A percentile compares a stretch with the other conserved stretches of the same genome.
phyloP scores from a whole-genome alignment of 2,797 vertebrate species.

The Brachyrhaphis roseni region DNA sequence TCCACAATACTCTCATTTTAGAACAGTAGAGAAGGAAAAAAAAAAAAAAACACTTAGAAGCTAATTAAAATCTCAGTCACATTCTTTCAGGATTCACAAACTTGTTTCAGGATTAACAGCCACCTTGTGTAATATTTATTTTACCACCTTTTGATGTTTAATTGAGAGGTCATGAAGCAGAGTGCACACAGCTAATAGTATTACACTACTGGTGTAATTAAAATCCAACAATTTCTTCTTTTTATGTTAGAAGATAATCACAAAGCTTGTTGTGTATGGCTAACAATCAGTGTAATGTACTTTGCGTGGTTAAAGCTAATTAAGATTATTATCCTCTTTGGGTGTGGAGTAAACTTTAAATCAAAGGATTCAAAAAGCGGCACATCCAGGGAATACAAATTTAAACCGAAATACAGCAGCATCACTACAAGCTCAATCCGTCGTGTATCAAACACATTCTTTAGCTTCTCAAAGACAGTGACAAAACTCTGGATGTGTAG shows the following conservation, averaged over 20 bases:
- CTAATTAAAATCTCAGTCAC: not conserved
- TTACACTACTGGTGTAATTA: constrained; percentile 50
- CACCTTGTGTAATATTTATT: constrained; percentile 29
- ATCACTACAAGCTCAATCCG: not conserved
- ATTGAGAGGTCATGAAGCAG: constrained; percentile 26
- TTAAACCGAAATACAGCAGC: constrained; percentile 7
- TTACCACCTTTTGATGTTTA: constrained; percentile 30
- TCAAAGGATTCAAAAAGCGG: constrained; percentile 25
- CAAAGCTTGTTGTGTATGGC: constrained; percentile 30
- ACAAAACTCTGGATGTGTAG: constrained; percentile 4
- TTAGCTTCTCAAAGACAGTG: constrained; percentile 5
- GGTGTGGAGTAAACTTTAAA: constrained; percentile 30
- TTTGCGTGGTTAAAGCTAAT: constrained; percentile 67
- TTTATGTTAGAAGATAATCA: constrained; percentile 25
- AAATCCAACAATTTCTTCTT: constrained; percentile 22
- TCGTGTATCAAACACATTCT: not conserved
- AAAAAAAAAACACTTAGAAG: not conserved
- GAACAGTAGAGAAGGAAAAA: not conserved
- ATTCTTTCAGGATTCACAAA: not conserved
- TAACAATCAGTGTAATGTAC: constrained; percentile 57
- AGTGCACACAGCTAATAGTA: constrained; percentile 56
- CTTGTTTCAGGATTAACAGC: not conserved
- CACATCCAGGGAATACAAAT: constrained; percentile 15
- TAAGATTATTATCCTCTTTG: constrained; percentile 73
- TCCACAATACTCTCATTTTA: not conserved